A percentile compares a stretch with the other conserved stretches of the same genome.
Evolutionary conservation across 2,113 vertebrate species (phyloP).

Genomic region (Loxodonta africana): DNA sequence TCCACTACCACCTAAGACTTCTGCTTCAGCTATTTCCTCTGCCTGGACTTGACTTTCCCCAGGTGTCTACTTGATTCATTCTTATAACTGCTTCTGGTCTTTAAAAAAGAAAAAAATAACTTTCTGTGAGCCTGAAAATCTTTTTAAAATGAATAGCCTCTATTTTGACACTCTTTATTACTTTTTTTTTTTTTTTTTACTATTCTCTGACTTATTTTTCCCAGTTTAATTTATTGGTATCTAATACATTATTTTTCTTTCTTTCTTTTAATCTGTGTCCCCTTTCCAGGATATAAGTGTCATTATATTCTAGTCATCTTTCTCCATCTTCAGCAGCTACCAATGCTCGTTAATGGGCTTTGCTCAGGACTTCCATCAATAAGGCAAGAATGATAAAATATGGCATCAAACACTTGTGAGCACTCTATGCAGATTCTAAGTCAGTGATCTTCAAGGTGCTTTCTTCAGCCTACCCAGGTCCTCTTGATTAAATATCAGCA

Average conservation of each 20-base stretch:
- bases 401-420: rapidly evolving
- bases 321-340: background rate
- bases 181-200: background rate
- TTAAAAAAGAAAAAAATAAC: background rate
- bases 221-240: background rate
- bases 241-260: background rate
- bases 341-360: background rate
- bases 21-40: background rate
- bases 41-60: background rate
- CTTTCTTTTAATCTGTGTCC: background rate
- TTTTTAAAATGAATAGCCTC: background rate
- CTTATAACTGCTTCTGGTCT: background rate
- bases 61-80: background rate
- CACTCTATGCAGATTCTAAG: background rate
- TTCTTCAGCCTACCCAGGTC: background rate
- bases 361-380: background rate
- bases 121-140: background rate
- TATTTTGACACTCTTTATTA: background rate
- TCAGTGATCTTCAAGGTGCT: background rate
- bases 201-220: background rate
- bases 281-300: background rate
- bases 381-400: background rate
- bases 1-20: no score
- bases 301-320: background rate
- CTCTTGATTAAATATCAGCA: background rate